Conservation (phyloP, 2,888 invertebrate genomes). For the Pyrrhia umbra region DNA sequence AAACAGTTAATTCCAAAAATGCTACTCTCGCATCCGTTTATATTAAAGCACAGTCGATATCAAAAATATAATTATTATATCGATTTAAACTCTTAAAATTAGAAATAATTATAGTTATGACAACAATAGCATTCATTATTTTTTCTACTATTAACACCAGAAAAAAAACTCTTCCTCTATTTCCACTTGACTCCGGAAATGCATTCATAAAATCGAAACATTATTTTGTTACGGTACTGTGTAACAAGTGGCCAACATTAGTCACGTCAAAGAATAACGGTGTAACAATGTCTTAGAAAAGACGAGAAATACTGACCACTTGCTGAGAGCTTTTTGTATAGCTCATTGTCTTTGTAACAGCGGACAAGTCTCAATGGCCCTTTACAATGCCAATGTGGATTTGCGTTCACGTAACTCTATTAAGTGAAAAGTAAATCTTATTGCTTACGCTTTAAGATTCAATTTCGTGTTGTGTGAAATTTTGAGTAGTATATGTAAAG, state of each 20-base stretch:
- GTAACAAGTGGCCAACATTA: slow-evolving; percentile 64
- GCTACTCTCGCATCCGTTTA: too few relatives aligned
- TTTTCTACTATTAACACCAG: background rate
- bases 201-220: slow-evolving; percentile 52
- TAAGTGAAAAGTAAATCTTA: slow-evolving; percentile 59
- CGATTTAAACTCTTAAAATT: too few relatives aligned
- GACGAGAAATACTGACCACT: slow-evolving; percentile 84
- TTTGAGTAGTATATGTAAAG: slow-evolving; percentile 42
- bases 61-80: too few relatives aligned
- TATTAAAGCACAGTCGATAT: too few relatives aligned
- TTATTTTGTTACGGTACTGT: slow-evolving; percentile 51
- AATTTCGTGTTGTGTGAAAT: slow-evolving; percentile 3
- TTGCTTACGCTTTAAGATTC: slow-evolving; percentile 51
- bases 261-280: slow-evolving; percentile 78
- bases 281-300: slow-evolving; percentile 70
- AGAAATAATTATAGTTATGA: slow-evolving; percentile 2
- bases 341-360: slow-evolving; percentile 83
- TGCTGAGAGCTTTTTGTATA: slow-evolving; percentile 83
- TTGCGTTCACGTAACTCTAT: slow-evolving; percentile 48
- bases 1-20: too few relatives aligned
- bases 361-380: slow-evolving; percentile 81
- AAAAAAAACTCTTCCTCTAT: slow-evolving; percentile 1
- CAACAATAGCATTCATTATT: background rate
- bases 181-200: slow-evolving; percentile 54
- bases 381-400: slow-evolving; percentile 64